These are phyloP conservation scores for Propithecus perrieri DNA, from an alignment of 2,797 vertebrate species.

Conservation along the genomic window DNA sequence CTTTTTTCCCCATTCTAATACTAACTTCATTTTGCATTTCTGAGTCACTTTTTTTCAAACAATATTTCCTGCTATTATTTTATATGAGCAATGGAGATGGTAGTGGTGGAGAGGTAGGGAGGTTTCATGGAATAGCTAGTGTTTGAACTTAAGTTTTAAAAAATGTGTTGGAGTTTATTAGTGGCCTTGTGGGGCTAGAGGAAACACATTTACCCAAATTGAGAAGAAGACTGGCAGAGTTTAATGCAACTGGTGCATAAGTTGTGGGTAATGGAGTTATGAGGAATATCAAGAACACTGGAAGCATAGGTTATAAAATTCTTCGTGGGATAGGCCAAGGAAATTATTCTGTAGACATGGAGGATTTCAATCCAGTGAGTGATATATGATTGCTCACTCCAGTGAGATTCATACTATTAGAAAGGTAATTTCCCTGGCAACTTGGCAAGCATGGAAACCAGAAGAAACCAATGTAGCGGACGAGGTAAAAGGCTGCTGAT, in stretches of 20 bases:
- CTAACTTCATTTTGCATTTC: conserved; percentile 29
- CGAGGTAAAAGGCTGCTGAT: neutral
- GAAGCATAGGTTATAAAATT: neutral
- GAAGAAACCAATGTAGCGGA: neutral
- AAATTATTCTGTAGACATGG: neutral
- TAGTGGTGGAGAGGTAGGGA: neutral
- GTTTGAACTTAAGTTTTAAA: neutral
- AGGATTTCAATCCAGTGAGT: neutral
- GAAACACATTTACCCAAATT: neutral
- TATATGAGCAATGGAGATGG: neutral
- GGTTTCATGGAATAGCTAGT: neutral
- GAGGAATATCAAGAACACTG: neutral
- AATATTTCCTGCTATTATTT: neutral
- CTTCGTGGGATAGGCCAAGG: neutral
- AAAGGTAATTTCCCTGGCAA: neutral
- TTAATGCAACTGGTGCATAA: neutral
- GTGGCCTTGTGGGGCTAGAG: neutral
- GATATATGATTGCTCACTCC: too few relatives aligned
- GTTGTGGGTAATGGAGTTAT: neutral
- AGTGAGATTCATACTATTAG: neutral
- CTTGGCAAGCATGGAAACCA: neutral
- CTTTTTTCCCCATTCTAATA: neutral
- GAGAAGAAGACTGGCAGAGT: neutral
- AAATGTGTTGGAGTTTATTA: neutral
- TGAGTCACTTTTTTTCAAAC: neutral